Evolutionary conservation across 2,113 vertebrate genomes (phyloP).

Genomic region (Thoracochromis brauschi): DNA sequence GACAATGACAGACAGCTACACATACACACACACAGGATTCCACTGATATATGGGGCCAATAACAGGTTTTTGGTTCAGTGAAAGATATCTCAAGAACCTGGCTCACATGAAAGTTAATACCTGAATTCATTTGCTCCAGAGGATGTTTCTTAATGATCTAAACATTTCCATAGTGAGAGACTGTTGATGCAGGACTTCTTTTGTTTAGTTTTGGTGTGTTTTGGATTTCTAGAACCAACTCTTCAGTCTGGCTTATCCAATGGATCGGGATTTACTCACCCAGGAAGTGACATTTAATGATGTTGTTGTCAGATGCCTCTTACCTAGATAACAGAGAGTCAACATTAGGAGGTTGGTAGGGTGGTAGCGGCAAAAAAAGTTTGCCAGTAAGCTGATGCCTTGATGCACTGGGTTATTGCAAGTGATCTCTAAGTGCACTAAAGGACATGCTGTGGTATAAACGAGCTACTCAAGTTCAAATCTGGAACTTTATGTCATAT

Average conservation of each 20-base stretch:
- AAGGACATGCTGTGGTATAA: background rate
- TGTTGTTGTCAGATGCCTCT: background rate
- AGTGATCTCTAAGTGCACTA: background rate
- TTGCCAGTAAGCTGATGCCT: background rate
- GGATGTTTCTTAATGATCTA: background rate
- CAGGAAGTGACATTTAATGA: background rate
- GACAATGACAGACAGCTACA: constrained; percentile 39
- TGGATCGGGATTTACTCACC: background rate
- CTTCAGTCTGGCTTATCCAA: background rate
- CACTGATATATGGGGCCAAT: background rate
- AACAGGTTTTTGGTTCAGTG: background rate
- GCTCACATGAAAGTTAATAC: background rate
- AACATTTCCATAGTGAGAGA: background rate
- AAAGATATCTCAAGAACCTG: background rate
- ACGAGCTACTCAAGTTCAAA: background rate
- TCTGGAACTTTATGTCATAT: background rate
- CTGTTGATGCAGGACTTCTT: background rate
- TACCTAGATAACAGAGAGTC: background rate
- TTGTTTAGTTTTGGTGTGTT: background rate
- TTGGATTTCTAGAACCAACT: background rate
- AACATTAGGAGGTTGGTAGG: background rate
- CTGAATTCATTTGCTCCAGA: background rate
- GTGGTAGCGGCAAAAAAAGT: background rate
- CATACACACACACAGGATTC: background rate
- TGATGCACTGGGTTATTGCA: background rate